Base-by-base conservation (phyloP, 2,797 vertebrate species). In the Brotula barbata region DNA sequence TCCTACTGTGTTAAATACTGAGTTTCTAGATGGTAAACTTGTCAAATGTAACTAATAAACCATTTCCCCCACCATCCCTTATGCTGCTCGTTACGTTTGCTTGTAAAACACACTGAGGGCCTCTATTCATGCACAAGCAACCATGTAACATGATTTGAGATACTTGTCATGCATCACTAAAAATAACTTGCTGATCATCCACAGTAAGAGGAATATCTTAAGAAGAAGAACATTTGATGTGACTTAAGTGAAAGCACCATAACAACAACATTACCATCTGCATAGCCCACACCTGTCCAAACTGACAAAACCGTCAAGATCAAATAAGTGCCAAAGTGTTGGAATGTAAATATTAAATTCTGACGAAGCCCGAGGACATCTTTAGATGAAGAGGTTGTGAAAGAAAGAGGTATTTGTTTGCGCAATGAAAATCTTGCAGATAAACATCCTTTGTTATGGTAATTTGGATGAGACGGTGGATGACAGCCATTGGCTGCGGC, bases 391-490 rank as follows among this genome's bases (percentile, higher is more conserved):
- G 77, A 68, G 64, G 68, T 36, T 58, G 79, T 63, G 73, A 72
- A 71, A 75, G 73, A 75, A 73, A 70, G 77, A 75, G 70, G 64
- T 73, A 66, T 81, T 81, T 80, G 74, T 73, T 58, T 28, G 78
- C 2, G 63, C 16, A 75, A 77, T 78, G 84, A 81, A 78, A 85
- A 88, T 87, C 86, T 82, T 31, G 57, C 54, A 75, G 84, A 89
- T 88, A 88, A 87, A 87, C 82, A 87, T 41, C 73, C 78, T 89
- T 89, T 89, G 83, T 90, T 57, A 90, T 89, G 89, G 56, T 77
- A 85, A 90, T 88, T 33, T 0, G 51, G 73, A 46, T 64, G 76
- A 79, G 68, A 71, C 76, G n/a, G 46, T 57, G 72, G 84, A 72
- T 83, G 86, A 81, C 85, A 80, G 81, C 75, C 76, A 89, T 88